Evolutionary conservation across 92 coral and sea anemone genomes (phyloP).

Genomic region (Galaxea fascicularis): DNA sequence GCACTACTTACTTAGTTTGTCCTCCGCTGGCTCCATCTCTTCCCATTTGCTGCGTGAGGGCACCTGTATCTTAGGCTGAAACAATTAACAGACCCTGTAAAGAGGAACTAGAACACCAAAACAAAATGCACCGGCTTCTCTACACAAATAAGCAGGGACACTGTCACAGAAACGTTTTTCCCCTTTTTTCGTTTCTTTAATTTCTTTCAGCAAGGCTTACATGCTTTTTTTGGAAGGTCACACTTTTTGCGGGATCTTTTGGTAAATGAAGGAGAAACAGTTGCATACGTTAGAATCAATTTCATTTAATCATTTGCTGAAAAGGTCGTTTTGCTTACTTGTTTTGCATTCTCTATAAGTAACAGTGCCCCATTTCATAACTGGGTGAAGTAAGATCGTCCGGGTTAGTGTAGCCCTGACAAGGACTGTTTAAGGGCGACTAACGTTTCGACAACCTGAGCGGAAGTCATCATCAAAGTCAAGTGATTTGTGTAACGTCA

Average conservation of each 20-base stretch:
- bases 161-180: neutral
- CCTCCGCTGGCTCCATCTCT: slow-evolving; percentile 89
- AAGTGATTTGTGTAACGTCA: no score
- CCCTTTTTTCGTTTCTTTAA: neutral
- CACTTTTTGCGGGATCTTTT: no score
- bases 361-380: neutral
- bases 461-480: no score
- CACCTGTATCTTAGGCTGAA: slow-evolving; percentile 82
- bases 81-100: slow-evolving; percentile 54
- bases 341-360: neutral
- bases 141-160: neutral
- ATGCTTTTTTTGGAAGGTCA: neutral
- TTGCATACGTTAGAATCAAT: no score
- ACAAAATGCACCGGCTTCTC: neutral
- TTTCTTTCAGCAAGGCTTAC: neutral
- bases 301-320: no score
- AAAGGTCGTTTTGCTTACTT: neutral
- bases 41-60: slow-evolving; percentile 99
- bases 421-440: no score
- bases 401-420: no score
- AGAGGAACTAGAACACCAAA: slow-evolving; percentile 2
- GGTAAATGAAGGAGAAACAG: no score
- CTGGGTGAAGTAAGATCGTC: no score
- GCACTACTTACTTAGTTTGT: slow-evolving; percentile 81
- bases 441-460: no score